These are phyloP conservation scores for Thamnaconus septentrionalis DNA, from an alignment of 2,113 vertebrate genomes.

Conservation along the genomic window DNA sequence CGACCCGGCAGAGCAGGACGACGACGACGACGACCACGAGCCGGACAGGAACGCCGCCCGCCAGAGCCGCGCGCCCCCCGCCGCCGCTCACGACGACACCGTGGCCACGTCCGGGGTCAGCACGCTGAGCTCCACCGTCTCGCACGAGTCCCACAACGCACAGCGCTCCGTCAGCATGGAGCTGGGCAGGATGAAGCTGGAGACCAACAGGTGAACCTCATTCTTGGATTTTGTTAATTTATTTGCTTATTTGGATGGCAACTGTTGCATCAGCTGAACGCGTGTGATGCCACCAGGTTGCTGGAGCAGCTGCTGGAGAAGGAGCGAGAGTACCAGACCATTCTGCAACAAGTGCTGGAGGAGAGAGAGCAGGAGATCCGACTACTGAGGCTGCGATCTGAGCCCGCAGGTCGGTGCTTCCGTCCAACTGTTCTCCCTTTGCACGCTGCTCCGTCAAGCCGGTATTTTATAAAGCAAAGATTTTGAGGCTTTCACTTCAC, in stretches of 20 bases:
- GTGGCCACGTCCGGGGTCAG: slow-evolving; percentile 95
- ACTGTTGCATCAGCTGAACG: neutral
- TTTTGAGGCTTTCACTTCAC: too few species aligned
- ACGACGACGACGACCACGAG: slow-evolving; percentile 85
- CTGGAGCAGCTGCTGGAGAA: slow-evolving; percentile 91
- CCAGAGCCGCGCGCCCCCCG: slow-evolving; percentile 74
- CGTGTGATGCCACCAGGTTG: slow-evolving; percentile 73
- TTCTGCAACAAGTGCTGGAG: slow-evolving; percentile 92
- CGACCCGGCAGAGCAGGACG: slow-evolving; percentile 92
- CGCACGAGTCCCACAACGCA: slow-evolving; percentile 86
- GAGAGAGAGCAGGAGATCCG: slow-evolving; percentile 93
- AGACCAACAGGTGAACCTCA: slow-evolving; percentile 85
- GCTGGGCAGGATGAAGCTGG: slow-evolving; percentile 92
- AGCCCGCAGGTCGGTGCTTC: slow-evolving; percentile 79
- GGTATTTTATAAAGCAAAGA: too few species aligned
- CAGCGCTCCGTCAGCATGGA: slow-evolving; percentile 88
- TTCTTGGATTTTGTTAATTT: neutral
- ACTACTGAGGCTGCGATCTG: slow-evolving; percentile 84
- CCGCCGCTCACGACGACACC: slow-evolving; percentile 82
- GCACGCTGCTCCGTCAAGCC: too few species aligned
- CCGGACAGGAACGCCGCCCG: slow-evolving; percentile 75
- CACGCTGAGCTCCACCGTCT: slow-evolving; percentile 95
- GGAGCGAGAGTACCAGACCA: slow-evolving; percentile 91
- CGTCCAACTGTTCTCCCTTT: too few species aligned
- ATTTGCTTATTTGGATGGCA: neutral